Evolutionary conservation across 1,140 invertebrate species (phyloP).

Genomic region (Drosophila navojoa): DNA sequence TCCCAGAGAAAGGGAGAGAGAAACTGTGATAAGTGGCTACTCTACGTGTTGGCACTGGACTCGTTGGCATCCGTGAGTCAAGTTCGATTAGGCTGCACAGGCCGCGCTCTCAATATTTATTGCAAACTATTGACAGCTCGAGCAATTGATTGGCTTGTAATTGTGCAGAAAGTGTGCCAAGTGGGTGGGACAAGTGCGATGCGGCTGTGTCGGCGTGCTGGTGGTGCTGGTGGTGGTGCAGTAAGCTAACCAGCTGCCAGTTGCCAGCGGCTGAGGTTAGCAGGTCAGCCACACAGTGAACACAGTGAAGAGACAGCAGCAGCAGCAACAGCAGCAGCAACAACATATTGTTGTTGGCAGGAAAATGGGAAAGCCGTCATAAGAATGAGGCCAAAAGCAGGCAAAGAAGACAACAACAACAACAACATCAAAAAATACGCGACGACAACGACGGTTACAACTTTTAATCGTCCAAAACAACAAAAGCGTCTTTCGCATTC

Average conservation of each 20-base stretch:
- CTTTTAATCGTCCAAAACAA: conserved; percentile 80
- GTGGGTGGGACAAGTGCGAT: conserved; percentile 33
- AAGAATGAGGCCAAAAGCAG: conserved; percentile 73
- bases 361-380: conserved; percentile 53
- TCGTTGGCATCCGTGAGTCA: conserved; percentile 42
- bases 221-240: neutral
- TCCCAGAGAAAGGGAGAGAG: neutral
- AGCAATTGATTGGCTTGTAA: conserved; percentile 76
- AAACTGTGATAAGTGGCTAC: conserved; percentile 15
- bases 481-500: conserved; percentile 56
- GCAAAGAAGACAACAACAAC: conserved; percentile 35
- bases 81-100: conserved; percentile 60
- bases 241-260: conserved; percentile 22
- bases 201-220: neutral
- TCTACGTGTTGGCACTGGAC: conserved; percentile 17
- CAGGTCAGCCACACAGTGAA: conserved; percentile 64
- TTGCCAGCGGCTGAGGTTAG: conserved; percentile 71
- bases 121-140: conserved; percentile 74
- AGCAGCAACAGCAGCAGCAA: conserved; percentile 4
- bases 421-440: conserved; percentile 28
- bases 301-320: conserved; percentile 14
- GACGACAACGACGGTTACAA: conserved; percentile 60
- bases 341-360: conserved; percentile 38
- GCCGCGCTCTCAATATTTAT: conserved; percentile 74
- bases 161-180: conserved; percentile 75